Conservation (phyloP, 1,140 invertebrate species). For the Anthonomus grandis region DNA sequence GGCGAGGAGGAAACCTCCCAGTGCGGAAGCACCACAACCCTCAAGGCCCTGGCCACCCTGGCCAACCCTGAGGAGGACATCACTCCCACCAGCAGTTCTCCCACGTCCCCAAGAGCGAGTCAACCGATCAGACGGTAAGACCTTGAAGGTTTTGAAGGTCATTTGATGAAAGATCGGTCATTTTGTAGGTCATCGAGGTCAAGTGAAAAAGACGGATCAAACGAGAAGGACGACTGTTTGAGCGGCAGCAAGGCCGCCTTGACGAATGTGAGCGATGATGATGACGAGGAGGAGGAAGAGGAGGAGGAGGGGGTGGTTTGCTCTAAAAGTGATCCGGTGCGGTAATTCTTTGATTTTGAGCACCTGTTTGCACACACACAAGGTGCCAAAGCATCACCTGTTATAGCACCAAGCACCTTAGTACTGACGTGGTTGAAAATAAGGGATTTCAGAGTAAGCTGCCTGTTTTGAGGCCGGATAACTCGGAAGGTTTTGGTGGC, state of each 20-base stretch:
- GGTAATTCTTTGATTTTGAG: slow-evolving; percentile 36
- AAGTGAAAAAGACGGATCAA: slow-evolving; percentile 39
- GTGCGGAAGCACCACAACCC: slow-evolving; percentile 39
- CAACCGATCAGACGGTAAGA: slow-evolving; percentile 21
- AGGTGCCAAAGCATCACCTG: no score
- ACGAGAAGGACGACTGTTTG: slow-evolving; percentile 35
- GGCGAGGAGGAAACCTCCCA: slow-evolving; percentile 39
- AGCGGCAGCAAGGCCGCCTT: slow-evolving; percentile 51
- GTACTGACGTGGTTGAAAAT: no score
- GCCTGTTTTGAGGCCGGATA: no score
- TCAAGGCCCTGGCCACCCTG: slow-evolving; percentile 20
- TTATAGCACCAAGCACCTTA: no score
- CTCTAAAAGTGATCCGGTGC: slow-evolving; percentile 48
- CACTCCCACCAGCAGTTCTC: slow-evolving; percentile 41
- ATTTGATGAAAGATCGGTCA: no score
- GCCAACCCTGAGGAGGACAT: slow-evolving; percentile 42
- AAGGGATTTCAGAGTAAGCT: no score
- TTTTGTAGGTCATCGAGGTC: slow-evolving; percentile 39
- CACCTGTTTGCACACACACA: no score
- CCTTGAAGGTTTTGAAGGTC: no score
- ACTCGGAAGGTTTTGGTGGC: no score
- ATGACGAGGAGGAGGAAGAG: no score
- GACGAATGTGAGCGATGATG: slow-evolving; percentile 54
- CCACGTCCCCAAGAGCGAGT: slow-evolving; percentile 47
- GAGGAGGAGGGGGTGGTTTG: no score